These are phyloP conservation scores for Oasisia sp. DNA, from an alignment of 2,888 invertebrate genomes.

Conservation along the genomic window DNA sequence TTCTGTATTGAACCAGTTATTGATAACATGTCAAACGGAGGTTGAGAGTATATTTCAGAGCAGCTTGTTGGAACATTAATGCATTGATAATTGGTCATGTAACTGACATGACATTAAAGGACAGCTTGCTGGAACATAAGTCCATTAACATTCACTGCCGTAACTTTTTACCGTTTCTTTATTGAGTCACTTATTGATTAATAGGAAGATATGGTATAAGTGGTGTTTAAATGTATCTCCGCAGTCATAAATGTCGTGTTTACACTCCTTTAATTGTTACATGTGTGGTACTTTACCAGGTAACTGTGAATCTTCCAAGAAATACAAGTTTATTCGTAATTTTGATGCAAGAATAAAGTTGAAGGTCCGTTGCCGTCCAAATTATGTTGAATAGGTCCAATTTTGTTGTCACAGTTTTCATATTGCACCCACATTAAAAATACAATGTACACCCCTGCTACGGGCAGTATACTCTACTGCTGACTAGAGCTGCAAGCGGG, in stretches of 20 bases:
- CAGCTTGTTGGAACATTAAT: neutral
- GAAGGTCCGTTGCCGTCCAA: too few species aligned
- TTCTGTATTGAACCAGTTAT: neutral
- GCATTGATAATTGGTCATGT: neutral
- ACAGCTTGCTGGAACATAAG: neutral
- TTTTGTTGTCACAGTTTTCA: neutral
- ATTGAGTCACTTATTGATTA: neutral
- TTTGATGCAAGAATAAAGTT: too few species aligned
- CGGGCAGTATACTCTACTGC: too few species aligned
- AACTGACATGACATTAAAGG: neutral
- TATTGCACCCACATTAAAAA: too few species aligned
- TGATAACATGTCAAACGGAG: neutral
- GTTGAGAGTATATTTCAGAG: neutral
- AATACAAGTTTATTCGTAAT: too few species aligned
- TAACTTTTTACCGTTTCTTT: neutral
- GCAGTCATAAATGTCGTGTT: neutral
- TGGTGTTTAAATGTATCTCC: neutral
- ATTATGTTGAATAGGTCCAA: too few species aligned
- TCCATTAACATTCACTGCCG: neutral
- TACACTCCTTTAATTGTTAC: neutral
- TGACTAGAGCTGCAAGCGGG: too few species aligned
- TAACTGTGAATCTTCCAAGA: too few species aligned
- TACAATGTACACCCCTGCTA: too few species aligned
- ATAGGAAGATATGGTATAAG: neutral
- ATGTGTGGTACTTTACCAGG: neutral